Conservation (phyloP, 2,113 vertebrate genomes). For the Puffinus mauretanicus region DNA sequence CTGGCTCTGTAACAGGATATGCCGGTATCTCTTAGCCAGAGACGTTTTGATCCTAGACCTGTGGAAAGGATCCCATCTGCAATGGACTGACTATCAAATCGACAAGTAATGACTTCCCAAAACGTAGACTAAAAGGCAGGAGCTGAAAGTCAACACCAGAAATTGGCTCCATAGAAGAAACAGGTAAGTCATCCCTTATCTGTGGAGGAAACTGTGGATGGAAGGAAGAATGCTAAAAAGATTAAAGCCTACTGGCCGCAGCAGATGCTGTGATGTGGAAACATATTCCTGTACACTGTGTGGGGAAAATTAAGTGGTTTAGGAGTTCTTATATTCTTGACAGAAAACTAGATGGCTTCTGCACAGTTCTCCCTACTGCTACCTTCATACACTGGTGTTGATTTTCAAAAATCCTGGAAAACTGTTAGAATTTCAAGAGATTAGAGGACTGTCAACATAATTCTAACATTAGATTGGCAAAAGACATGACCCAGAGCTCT, state of each 20-base stretch:
- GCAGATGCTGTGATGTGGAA: not conserved
- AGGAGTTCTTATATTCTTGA: not conserved
- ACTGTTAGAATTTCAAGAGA: not conserved
- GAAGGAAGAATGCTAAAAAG: not conserved
- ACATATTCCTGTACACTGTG: not conserved
- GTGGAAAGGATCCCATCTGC: not conserved
- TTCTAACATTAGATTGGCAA: not conserved
- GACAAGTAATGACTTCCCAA: not conserved
- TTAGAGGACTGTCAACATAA: not conserved
- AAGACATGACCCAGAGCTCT: not conserved
- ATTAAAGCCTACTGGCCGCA: not conserved
- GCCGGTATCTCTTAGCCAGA: too few species aligned
- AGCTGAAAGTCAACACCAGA: not conserved
- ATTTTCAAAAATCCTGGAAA: not conserved
- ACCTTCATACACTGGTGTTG: not conserved
- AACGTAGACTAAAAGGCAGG: not conserved
- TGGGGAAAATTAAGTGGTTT: not conserved
- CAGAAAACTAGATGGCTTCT: not conserved
- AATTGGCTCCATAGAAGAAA: not conserved
- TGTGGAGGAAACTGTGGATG: not conserved
- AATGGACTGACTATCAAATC: not conserved
- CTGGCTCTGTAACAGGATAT: too few species aligned
- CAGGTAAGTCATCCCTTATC: rapidly evolving
- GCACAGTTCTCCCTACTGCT: not conserved
- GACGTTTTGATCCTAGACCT: too few species aligned